Evolutionary conservation across 2,888 invertebrate genomes (phyloP).

Genomic region (Thecophora atra): DNA sequence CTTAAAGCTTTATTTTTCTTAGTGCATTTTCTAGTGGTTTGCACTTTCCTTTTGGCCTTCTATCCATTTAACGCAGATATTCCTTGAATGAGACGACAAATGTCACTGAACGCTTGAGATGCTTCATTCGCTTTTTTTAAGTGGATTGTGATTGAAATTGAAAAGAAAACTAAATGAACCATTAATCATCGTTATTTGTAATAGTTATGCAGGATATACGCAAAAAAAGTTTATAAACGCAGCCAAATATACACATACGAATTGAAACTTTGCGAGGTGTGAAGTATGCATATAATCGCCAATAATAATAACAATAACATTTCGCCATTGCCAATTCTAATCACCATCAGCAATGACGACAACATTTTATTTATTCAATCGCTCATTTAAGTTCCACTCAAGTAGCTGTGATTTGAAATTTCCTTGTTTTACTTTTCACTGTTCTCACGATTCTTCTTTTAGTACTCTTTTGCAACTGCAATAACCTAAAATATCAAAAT

Average conservation of each 20-base stretch:
- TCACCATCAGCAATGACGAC: background rate
- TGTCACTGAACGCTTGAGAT: background rate
- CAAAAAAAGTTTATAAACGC: too few relatives aligned
- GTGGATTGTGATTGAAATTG: background rate
- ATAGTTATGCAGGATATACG: constrained; percentile 22
- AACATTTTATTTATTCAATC: background rate
- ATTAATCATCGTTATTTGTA: constrained; percentile 9
- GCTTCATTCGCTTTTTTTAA: background rate
- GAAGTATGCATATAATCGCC: constrained; percentile 3
- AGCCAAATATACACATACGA: too few relatives aligned
- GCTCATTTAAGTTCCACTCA: too few relatives aligned
- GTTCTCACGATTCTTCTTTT: too few relatives aligned
- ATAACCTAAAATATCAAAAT: too few relatives aligned
- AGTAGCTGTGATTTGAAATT: too few relatives aligned
- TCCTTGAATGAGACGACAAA: constrained; percentile 8
- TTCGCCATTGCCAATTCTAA: background rate
- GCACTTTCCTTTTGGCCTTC: background rate
- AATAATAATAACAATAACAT: background rate
- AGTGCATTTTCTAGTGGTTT: too few relatives aligned
- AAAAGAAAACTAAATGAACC: background rate
- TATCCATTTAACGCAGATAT: background rate
- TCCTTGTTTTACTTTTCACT: too few relatives aligned
- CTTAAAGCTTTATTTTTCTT: too few relatives aligned
- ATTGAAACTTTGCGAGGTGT: too few relatives aligned
- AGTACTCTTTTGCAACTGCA: too few relatives aligned